Conservation (phyloP, 2,113 vertebrate species). For the Rhinoptilus africanus region DNA sequence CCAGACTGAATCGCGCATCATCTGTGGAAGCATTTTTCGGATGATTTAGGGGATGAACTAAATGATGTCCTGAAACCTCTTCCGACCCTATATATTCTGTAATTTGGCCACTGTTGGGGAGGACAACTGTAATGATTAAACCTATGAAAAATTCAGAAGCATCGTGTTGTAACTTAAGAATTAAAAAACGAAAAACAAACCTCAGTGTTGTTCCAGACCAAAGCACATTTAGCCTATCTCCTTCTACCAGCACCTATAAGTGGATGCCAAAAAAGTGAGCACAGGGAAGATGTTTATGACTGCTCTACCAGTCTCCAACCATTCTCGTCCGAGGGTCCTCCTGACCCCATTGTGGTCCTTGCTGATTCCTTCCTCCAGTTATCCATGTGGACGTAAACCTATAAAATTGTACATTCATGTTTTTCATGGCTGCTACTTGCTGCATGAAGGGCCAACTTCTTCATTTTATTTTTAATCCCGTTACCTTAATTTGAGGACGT, state of each 20-base stretch:
- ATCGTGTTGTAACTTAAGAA: background rate
- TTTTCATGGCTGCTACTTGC: background rate
- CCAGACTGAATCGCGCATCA: background rate
- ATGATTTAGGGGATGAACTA: background rate
- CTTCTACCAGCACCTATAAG: background rate
- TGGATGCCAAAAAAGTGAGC: background rate
- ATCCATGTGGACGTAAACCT: background rate
- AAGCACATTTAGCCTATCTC: background rate
- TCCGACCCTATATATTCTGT: background rate
- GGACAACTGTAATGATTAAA: background rate
- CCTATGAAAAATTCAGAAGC: background rate
- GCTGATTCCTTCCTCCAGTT: background rate
- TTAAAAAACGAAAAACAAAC: background rate
- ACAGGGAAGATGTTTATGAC: too few relatives aligned
- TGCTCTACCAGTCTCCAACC: background rate
- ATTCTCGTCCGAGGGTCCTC: background rate
- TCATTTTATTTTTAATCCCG: background rate
- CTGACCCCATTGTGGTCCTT: background rate
- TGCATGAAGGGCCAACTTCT: background rate
- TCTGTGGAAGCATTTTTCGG: fast-evolving
- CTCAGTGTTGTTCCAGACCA: background rate
- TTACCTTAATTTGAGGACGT: background rate
- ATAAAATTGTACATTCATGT: background rate
- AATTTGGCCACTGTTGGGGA: background rate
- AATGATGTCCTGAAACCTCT: background rate